A percentile compares a stretch with the other conserved stretches of the same genome.
phyloP scores from a whole-genome alignment of 1,140 invertebrate genomes.

The Drosophila asahinai region DNA sequence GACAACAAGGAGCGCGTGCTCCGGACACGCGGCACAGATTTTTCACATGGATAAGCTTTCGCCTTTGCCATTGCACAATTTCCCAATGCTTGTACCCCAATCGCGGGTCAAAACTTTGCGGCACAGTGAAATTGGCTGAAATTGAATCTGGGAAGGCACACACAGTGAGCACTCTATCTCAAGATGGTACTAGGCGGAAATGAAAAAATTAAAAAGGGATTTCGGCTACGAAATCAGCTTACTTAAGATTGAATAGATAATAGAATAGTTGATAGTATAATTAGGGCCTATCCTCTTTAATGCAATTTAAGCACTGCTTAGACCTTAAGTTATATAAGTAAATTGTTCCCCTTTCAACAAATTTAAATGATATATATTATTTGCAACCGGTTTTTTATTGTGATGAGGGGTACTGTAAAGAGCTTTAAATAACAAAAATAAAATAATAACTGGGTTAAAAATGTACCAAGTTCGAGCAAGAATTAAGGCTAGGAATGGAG shows the following conservation, averaged over 20 bases:
- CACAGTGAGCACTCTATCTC: slow-evolving; percentile 10
- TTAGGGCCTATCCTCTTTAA: not conserved
- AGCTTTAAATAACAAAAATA: no score
- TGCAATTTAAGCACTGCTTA: not conserved
- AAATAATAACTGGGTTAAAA: not conserved
- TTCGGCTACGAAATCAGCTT: no score
- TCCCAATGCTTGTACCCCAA: slow-evolving; percentile 42
- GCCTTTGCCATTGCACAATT: slow-evolving; percentile 48
- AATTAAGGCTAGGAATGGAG: not conserved
- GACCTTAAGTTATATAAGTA: no score
- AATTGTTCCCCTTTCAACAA: no score
- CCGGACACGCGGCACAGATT: slow-evolving; percentile 73
- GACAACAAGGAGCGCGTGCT: slow-evolving; percentile 57
- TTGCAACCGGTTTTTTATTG: no score
- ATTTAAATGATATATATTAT: no score
- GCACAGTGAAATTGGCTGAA: slow-evolving; percentile 48
- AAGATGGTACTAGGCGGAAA: not conserved
- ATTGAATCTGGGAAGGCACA: slow-evolving; percentile 11
- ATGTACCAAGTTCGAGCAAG: no score
- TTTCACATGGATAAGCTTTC: slow-evolving; percentile 80
- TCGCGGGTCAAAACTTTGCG: slow-evolving; percentile 54
- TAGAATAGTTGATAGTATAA: no score
- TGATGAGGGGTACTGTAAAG: no score
- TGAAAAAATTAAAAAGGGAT: not conserved
- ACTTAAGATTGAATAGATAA: not conserved